phyloP scores from a whole-genome alignment of 2,888 invertebrate genomes.

The Liposcelis brunnea region DNA sequence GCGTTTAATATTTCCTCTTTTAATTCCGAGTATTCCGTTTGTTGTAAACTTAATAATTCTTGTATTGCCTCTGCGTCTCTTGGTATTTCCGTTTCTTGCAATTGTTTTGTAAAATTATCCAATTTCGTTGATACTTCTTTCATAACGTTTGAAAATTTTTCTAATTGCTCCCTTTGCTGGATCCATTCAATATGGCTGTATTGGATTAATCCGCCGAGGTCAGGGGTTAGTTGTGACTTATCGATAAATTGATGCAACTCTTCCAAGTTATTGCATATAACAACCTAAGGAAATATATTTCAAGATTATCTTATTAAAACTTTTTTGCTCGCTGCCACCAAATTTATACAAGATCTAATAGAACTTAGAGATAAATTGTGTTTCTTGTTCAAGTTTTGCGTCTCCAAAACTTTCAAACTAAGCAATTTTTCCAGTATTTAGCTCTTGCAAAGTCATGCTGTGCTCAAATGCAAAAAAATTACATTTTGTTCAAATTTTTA shows the following conservation, averaged over 20 bases:
- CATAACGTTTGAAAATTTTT: slow-evolving; percentile 84
- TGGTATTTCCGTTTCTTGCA: slow-evolving; percentile 85
- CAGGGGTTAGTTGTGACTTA: slow-evolving; percentile 65
- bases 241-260: slow-evolving; percentile 79
- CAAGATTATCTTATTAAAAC: too few species aligned
- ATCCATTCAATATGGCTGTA: slow-evolving; percentile 95
- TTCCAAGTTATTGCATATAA: slow-evolving; percentile 67
- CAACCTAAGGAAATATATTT: slow-evolving; percentile 27
- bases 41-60: slow-evolving; percentile 69
- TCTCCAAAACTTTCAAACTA: too few species aligned
- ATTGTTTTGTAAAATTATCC: slow-evolving; percentile 70
- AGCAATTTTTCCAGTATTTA: too few species aligned
- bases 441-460: too few species aligned
- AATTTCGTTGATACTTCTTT: slow-evolving; percentile 76
- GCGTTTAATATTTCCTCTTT: slow-evolving; percentile 76
- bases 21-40: slow-evolving; percentile 47
- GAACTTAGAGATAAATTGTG: too few species aligned
- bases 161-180: slow-evolving; percentile 89
- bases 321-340: slow-evolving; percentile 5
- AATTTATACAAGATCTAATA: too few species aligned
- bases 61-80: slow-evolving; percentile 85
- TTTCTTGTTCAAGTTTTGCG: too few species aligned
- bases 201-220: slow-evolving; percentile 73
- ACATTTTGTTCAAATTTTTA: too few species aligned
- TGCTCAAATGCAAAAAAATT: too few species aligned